Evolutionary conservation across 2,888 invertebrate species (phyloP).

Genomic region (Cryptosula pallasiana): DNA sequence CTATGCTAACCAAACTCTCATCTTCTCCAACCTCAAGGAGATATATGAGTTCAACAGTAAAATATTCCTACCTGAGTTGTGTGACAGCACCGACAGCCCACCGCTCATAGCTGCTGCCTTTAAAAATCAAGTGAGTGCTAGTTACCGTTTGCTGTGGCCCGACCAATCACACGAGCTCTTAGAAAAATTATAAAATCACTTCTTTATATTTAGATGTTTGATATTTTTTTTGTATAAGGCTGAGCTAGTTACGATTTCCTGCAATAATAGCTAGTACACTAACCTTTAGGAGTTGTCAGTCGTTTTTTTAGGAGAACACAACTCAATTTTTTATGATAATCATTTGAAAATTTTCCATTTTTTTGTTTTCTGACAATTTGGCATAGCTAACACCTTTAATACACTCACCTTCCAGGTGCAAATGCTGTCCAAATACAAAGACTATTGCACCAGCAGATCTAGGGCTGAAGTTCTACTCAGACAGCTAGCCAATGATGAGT

Average conservation of each 20-base stretch:
- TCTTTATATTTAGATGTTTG: no score
- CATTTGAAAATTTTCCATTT: no score
- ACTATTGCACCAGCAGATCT: slow-evolving; percentile 13
- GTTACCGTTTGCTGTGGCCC: no score
- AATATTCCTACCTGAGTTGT: slow-evolving; percentile 3
- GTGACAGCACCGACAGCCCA: slow-evolving; percentile 11
- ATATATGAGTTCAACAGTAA: slow-evolving; percentile 8
- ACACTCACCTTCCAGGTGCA: not conserved
- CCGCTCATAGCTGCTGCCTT: not conserved
- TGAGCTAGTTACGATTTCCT: no score
- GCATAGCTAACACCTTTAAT: not conserved
- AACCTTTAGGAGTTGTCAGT: not conserved
- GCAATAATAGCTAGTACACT: not conserved
- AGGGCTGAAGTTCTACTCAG: slow-evolving; percentile 8
- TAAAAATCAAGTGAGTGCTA: slow-evolving; percentile 1
- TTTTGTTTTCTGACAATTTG: no score
- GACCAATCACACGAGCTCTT: no score
- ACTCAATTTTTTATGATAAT: no score
- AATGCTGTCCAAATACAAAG: not conserved
- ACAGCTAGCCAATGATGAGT: not conserved
- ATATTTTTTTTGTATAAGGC: no score
- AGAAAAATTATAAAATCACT: no score
- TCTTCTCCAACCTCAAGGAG: slow-evolving; percentile 17
- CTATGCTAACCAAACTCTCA: slow-evolving; percentile 6
- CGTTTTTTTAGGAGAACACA: no score